Evolutionary conservation across 2,113 vertebrate genomes (phyloP), one percentile per base, ranked within the genome.

Genomic region (Myrmophylax atrothorax): DNA sequence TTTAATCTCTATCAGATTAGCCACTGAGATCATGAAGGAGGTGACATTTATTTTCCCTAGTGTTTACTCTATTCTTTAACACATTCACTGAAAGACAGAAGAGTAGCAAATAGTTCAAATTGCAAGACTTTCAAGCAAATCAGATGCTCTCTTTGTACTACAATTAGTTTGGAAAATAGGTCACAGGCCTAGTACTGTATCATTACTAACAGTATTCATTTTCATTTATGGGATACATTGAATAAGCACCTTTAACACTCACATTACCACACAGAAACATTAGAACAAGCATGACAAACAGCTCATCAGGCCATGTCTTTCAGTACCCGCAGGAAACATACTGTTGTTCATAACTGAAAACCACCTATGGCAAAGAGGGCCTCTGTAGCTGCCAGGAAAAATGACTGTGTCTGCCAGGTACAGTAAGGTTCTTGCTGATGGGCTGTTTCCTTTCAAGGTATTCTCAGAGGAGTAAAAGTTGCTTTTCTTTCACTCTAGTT

Each of bases 361-460:
- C 19, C 49, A 73, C 8, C 33, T 40, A 9, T 10, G 19, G 33
- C 72, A 44, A 53, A 80, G 20, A 31, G 8, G 10, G 13, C 5
- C 5, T 37, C 35, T n/a, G 19, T 11, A 49, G 31, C 18, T 74
- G 47, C 28, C 28, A 23, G 2, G 9, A 37, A 53, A n/a, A 59
- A 29, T 12, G 10, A 31, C 5, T 0, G 0, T 28, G 14, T 19
- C 23, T 47, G 37, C 10, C 58, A 58, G 47, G 6, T 38, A 55
- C 16, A 29, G 53, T 33, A 31, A 38, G 2, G 9, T 4, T 42
- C 26, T 14, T 44, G 14, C 9, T 33, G 42, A 63, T 3, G 4
- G 5, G 28, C 8, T 80, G 13, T 29, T 62, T 79, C 26, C 14
- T 50, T 38, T 3, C 25, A 33, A 64, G 9, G 4, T 31, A 14